Conservation (phyloP, 2,888 invertebrate species). For the Nomada ruficornis region DNA sequence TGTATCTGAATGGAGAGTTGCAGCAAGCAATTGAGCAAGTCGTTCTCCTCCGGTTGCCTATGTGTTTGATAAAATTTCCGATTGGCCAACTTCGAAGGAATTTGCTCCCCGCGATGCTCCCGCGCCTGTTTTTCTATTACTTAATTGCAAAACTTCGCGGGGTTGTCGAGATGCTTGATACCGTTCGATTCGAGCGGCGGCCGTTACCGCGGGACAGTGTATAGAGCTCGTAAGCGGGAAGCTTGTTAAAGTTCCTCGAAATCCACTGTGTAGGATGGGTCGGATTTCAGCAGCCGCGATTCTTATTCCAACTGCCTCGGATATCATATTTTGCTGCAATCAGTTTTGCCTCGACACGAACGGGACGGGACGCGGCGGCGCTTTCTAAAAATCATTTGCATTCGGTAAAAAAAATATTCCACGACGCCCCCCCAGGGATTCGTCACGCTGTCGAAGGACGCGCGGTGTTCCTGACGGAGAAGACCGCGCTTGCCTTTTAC, state of each 20-base stretch:
- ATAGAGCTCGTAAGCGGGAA: conserved; percentile 4
- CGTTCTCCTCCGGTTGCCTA: not conserved
- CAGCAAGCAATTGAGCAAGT: conserved; percentile 19
- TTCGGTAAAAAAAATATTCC: conserved; percentile 25
- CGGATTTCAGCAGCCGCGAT: conserved; percentile 42
- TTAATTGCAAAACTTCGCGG: not conserved
- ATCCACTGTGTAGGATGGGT: not conserved
- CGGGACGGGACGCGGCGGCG: conserved; percentile 1
- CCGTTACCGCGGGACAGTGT: not conserved
- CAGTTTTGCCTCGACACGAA: conserved; percentile 31
- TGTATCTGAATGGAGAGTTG: conserved; percentile 19
- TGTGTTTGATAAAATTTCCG: conserved; percentile 8
- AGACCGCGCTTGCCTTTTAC: not conserved
- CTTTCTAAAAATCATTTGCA: conserved; percentile 58
- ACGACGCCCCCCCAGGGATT: not conserved
- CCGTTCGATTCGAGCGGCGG: not conserved
- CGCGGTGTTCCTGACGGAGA: too few species aligned
- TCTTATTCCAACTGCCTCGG: conserved; percentile 33
- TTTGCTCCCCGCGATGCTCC: not conserved
- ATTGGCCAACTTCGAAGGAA: not conserved
- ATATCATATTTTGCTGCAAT: conserved; percentile 47
- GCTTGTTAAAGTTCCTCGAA: conserved; percentile 22
- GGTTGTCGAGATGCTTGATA: not conserved
- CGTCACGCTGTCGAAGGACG: too few species aligned
- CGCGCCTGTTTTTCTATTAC: not conserved